phyloP scores from a whole-genome alignment of 2,113 vertebrate species.

The Rhinopomastus cyanomelas region DNA sequence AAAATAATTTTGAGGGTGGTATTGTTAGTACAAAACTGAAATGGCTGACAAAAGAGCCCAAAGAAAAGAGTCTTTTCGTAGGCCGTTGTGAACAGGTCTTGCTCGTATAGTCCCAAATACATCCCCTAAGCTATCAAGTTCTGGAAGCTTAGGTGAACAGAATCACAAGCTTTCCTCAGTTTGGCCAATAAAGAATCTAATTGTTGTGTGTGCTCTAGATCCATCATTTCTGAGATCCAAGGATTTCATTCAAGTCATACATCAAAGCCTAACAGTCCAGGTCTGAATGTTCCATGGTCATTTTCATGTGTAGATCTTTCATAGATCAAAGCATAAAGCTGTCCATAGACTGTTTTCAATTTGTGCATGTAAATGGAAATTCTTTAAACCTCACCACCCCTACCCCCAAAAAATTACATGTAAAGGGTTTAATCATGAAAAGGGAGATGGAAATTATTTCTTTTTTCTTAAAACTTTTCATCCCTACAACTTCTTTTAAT shows the following conservation, averaged over 20 bases:
- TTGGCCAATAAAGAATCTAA: neutral
- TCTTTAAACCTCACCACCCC: neutral
- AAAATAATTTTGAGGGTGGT: neutral
- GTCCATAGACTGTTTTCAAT: slow-evolving; percentile 52
- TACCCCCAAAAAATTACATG: neutral
- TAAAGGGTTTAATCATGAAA: neutral
- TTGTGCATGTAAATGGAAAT: slow-evolving; percentile 50
- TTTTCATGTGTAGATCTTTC: slow-evolving; percentile 57
- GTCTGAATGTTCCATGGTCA: slow-evolving; percentile 39
- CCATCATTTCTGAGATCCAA: slow-evolving; percentile 57
- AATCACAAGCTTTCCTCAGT: neutral
- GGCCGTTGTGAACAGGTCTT: neutral
- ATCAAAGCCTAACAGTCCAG: slow-evolving; percentile 45
- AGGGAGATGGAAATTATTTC: neutral
- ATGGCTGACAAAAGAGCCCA: neutral
- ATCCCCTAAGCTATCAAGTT: neutral
- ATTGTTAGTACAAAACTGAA: neutral
- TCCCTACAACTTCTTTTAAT: neutral
- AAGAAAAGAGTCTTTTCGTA: neutral
- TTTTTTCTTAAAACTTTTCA: neutral
- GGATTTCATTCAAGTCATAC: slow-evolving; percentile 49
- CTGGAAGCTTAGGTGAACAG: neutral
- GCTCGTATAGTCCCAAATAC: neutral
- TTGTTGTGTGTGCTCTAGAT: neutral
- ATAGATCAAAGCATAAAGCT: slow-evolving; percentile 55